Base-by-base conservation (phyloP, 1,140 invertebrate species). In the Camponotus vicinus region DNA sequence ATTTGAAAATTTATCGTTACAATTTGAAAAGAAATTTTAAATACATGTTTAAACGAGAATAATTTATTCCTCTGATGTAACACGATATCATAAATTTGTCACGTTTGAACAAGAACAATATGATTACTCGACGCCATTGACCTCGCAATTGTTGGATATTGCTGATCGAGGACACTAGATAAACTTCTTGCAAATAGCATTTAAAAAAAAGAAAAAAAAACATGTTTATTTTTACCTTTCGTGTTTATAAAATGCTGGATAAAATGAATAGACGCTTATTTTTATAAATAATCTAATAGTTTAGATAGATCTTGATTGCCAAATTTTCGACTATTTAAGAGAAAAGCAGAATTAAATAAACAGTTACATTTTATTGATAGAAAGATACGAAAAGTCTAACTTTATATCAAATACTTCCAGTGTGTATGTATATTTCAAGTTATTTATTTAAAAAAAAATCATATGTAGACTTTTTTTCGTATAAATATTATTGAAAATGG, bases 51-150 rank as follows among this genome's bases (percentile, higher is more conserved):
- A 15, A 9, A 52, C 15, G 27, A 69, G 66, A 69, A 69, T 21
- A 37, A 67, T 67, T 27, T 40, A 40, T 42, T 32, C 2, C 8
- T 55, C 8, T 80, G 64, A 80, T 55, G 64, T 70, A 66, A 78
- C 18, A n/a, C 15, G 2, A 78, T 66, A 34, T 42, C 4, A 69
- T 64, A 57, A 70, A 55, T 57, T 80, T 70, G 32, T 79, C 32
- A 78, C 42, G 76, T 80, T 69, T 69, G 7, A 69, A 3, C n/a
- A 21, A 15, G 45, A 49, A 5, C 15, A 79, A 55, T 55, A 69
- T 21, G n/a, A 57, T 42, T 80, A 70, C 7, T n/a, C 15, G n/a
- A 70, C 63, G 45, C 34, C n/a, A 78, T 69, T 80, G 77, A 70
- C 64, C 64, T 15, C 21, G 45, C 55, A 55, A 52, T 18, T 79